These are phyloP conservation scores for Brachyptera risi DNA, from an alignment of 2,888 invertebrate genomes.

Conservation along the genomic window DNA sequence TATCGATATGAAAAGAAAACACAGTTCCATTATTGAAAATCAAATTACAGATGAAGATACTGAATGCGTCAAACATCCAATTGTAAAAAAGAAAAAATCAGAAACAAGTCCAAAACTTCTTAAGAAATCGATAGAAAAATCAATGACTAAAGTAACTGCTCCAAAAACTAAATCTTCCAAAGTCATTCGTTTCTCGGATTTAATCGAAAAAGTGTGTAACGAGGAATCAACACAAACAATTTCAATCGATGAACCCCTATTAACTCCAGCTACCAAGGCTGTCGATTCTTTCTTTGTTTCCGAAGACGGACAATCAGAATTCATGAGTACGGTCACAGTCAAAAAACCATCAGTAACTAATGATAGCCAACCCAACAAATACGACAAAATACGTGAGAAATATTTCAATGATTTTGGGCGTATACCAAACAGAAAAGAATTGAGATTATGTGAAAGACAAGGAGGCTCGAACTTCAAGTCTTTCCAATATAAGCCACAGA, in stretches of 20 bases:
- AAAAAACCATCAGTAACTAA: too few relatives aligned
- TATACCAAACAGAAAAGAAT: not conserved
- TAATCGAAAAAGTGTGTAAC: not conserved
- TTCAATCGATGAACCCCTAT: not conserved
- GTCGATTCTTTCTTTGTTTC: conserved; percentile 10
- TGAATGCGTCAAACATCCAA: too few relatives aligned
- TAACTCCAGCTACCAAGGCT: not conserved
- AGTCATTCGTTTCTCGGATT: not conserved
- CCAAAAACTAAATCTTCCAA: not conserved
- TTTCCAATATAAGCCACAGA: too few relatives aligned
- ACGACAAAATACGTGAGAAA: not conserved
- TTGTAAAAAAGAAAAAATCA: not conserved
- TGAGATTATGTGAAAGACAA: not conserved
- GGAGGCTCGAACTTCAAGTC: not conserved
- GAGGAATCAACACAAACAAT: not conserved
- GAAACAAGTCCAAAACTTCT: not conserved
- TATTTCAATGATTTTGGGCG: not conserved
- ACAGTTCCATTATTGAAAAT: too few relatives aligned
- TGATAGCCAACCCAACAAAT: not conserved
- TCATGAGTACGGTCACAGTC: not conserved
- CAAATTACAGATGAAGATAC: not conserved
- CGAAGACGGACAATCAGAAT: not conserved
- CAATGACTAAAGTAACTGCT: not conserved
- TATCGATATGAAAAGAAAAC: too few relatives aligned
- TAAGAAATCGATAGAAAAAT: not conserved